Base-by-base conservation (phyloP, 2,888 invertebrate species). In the Noctua comes region DNA sequence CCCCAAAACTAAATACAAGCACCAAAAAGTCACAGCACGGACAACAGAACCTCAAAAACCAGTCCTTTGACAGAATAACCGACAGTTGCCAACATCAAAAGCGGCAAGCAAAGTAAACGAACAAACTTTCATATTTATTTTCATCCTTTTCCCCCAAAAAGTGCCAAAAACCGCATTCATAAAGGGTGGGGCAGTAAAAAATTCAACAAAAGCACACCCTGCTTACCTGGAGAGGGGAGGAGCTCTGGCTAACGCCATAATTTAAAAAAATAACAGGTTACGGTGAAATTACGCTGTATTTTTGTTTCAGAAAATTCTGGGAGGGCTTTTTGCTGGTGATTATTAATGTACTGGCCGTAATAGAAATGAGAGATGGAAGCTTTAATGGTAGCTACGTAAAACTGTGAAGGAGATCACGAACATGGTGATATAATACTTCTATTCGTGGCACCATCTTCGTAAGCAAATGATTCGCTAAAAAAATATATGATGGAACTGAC, bases 131-230 rank as follows among this genome's bases (percentile, higher is more conserved):
- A 62, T 72, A 72, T 86, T 84, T 84, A 84, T 77, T 85, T 80
- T 75, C 40, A 78, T 65, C 64, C 70, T 82, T 82, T 76, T 64
- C 57, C 59, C 68, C 46, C 6, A 72, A 83, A 88, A 83, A 75
- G 72, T 71, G 70, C 27, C 77, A 79, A 85, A 83, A 88, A 86
- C 83, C 85, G 76, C 83, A 76, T 72, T 64, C 66, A 79, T 74
- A 83, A 80, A 80, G 57, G 51, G 36, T 24, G 40, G 68, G 65
- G 77, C n/a, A 1, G 62, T 70, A 78, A 81, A 86, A 79, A 69
- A 76, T 24, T 75, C 27, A 82, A 84, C 86, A 82, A 86, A 78
- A 76, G 57, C 73, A n/a, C 72, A 77, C 70, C 65, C 51, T 77
- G 71, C 74, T 62, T 76, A 68, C 71, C 31, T 18, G 66, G 43